phyloP scores from a whole-genome alignment of 2,797 vertebrate species.

The Pseudochirops cupreus region DNA sequence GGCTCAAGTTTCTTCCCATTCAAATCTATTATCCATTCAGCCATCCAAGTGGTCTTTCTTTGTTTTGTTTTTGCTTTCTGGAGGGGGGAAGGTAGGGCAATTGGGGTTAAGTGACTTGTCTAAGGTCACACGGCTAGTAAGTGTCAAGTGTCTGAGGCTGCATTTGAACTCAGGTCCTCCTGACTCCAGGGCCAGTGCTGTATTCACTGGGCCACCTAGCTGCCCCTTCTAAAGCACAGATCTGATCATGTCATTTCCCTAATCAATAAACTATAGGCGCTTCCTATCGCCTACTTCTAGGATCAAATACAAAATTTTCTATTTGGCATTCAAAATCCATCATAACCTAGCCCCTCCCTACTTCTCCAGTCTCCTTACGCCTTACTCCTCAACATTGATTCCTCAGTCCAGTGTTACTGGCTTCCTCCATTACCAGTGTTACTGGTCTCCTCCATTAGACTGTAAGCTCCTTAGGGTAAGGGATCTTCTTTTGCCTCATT shows the following conservation, averaged over 20 bases:
- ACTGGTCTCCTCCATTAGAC: neutral
- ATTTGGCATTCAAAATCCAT: neutral
- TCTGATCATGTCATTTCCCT: neutral
- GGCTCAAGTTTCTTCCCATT: constrained; percentile 11
- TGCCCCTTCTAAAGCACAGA: neutral
- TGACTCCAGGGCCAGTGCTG: no score
- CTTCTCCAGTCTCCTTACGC: neutral
- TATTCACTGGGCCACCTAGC: no score
- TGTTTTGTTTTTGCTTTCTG: no score
- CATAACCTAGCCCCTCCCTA: neutral
- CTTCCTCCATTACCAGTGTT: neutral
- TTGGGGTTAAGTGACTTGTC: no score
- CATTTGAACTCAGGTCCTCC: no score
- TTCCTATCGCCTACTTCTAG: neutral
- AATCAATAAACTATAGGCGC: constrained; percentile 16
- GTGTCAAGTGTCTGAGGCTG: no score
- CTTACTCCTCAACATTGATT: neutral
- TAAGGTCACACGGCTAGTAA: no score
- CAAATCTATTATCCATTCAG: neutral
- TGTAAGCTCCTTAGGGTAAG: neutral
- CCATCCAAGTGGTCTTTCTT: neutral
- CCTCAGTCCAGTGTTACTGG: neutral
- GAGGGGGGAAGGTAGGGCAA: no score
- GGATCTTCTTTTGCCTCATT: neutral
- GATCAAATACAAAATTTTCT: constrained; percentile 11